A percentile compares a stretch with the other conserved stretches of the same genome.
Evolutionary conservation across 1,140 invertebrate species (phyloP).

Genomic region (Capitella teleta): DNA sequence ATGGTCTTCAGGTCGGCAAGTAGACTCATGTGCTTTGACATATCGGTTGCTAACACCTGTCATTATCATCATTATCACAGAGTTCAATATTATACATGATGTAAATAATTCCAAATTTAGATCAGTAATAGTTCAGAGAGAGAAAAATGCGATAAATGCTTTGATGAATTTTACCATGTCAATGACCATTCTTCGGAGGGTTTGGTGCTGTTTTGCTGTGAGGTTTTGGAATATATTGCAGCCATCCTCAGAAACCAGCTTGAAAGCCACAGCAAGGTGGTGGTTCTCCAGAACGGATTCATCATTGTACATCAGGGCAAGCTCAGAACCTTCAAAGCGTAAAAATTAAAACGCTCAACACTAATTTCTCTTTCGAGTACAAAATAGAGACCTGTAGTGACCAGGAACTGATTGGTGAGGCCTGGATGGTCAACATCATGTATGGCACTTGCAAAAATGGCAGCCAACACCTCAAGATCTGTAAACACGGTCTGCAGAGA

Average conservation of each 20-base stretch:
- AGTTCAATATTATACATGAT: too few species aligned
- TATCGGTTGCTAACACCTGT: conserved; percentile 84
- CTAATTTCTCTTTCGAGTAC: neutral
- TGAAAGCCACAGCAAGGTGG: conserved; percentile 91
- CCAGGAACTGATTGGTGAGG: conserved; percentile 48
- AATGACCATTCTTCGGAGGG: conserved; percentile 9
- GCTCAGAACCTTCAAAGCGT: conserved; percentile 4
- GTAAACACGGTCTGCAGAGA: conserved; percentile 60
- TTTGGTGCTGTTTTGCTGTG: conserved; percentile 44
- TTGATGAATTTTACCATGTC: too few species aligned
- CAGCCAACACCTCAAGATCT: conserved; percentile 46
- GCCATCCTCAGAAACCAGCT: conserved; percentile 80
- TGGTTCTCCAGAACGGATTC: conserved; percentile 94
- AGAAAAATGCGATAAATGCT: too few species aligned
- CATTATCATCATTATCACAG: too few species aligned
- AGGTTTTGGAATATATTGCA: conserved; percentile 88
- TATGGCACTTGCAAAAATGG: conserved; percentile 46
- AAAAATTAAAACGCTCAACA: neutral
- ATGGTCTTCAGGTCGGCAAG: conserved; percentile 94
- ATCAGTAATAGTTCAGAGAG: too few species aligned
- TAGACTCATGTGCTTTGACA: conserved; percentile 98
- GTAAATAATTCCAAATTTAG: too few species aligned
- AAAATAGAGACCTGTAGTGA: conserved; percentile 36
- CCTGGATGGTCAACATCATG: conserved; percentile 50
- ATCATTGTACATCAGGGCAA: conserved; percentile 64